Evolutionary conservation across 2,797 vertebrate genomes (phyloP), one percentile per base, ranked within the genome.

Genomic region (Coregonus sp.): DNA sequence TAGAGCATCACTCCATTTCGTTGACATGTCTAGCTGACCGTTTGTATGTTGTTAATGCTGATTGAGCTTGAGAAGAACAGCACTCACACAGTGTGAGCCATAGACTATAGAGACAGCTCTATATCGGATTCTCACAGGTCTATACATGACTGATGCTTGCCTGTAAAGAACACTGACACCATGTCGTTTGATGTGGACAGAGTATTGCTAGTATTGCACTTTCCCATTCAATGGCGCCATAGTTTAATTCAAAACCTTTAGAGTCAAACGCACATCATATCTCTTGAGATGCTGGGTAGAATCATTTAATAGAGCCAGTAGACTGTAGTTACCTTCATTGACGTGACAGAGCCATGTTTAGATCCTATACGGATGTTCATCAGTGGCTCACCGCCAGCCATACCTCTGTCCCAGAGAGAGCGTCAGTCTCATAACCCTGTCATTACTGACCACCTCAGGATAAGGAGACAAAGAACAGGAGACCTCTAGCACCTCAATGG

Each of bases 351-450:
- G 52, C 52, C 15, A 51, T 18, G 15, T 54, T 54, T 54, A 18
- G 15, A 54, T 54, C 9, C 31, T 33, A 33, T 33, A 33, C 31
- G 31, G 31, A 33, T 54, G 52, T 66, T 16, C n/a, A 20, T 63
- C n/a, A 25, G 16, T 25, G 63, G 20, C 25, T n/a, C 4, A 29
- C 25, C 25, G 3, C n/a, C 25, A 20, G 63, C 9, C 18, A 12
- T 14, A 25, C 31, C 31, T 33, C 31, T 33, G 31, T 33, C 31
- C 31, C 31, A 33, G 31, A 33, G 31, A 33, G 31, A 63, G 31
- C 56, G 70, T 70, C 15, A 74, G 80, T 85, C 84, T 87, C 80
- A 83, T 81, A 77, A 78, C 47, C 77, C 75, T 85, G 83, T 90
- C 88, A 76, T 61, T 74, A 84, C 81, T 16, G 71, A 47, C 51